Percentiles rank a stretch among this genome's conserved stretches.
phyloP scores from a whole-genome alignment of 2,797 vertebrate genomes.

The Yasuhikotakia modesta region DNA sequence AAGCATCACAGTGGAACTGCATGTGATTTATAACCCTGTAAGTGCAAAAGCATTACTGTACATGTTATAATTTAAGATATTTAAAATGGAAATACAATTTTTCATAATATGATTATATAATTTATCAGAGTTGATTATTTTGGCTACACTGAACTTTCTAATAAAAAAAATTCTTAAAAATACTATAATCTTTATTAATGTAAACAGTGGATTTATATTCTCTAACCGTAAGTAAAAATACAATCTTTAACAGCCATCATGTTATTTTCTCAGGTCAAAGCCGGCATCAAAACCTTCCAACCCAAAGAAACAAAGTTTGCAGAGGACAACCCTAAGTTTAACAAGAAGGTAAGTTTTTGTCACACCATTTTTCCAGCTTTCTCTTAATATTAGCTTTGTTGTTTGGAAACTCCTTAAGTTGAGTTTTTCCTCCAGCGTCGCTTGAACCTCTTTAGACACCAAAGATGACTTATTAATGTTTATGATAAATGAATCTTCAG shows the following conservation, averaged over 20 bases:
- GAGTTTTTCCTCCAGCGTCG: slow-evolving; percentile 39
- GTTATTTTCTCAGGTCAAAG: slow-evolving; percentile 83
- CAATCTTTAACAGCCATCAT: neutral
- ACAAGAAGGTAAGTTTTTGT: slow-evolving; percentile 85
- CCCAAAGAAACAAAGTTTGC: slow-evolving; percentile 84
- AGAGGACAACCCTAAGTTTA: slow-evolving; percentile 89
- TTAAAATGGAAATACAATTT: neutral
- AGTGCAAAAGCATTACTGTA: slow-evolving; percentile 55
- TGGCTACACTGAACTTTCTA: neutral
- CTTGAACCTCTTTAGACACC: slow-evolving; percentile 64
- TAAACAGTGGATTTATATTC: neutral
- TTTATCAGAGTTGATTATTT: no score
- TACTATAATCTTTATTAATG: neutral
- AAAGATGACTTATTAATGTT: slow-evolving; percentile 60
- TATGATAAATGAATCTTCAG: slow-evolving; percentile 48
- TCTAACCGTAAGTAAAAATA: slow-evolving; percentile 2
- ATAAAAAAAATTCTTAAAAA: no score
- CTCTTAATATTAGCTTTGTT: slow-evolving; percentile 33
- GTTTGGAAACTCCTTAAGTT: slow-evolving; percentile 18
- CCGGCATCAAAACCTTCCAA: slow-evolving; percentile 85
- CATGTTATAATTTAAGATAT: neutral
- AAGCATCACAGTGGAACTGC: slow-evolving; percentile 87
- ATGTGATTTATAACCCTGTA: slow-evolving; percentile 92
- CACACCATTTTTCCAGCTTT: slow-evolving; percentile 22
- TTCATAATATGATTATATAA: neutral